Evolutionary conservation across 2,797 vertebrate species (phyloP).

Genomic region (Paguma larvata): DNA sequence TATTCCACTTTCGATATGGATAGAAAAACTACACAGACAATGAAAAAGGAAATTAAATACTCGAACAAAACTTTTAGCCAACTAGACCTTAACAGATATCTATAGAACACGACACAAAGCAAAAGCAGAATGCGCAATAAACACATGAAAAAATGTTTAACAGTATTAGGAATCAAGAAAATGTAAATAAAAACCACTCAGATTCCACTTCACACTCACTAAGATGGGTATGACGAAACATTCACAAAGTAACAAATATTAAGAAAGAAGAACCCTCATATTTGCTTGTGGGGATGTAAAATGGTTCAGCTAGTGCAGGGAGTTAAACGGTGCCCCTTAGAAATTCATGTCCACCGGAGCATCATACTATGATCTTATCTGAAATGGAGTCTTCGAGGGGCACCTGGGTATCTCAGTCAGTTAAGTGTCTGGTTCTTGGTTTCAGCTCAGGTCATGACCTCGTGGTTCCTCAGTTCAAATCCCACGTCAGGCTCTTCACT

Average conservation of each 20-base stretch:
- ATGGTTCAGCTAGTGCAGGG: not conserved
- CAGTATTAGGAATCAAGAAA: not conserved
- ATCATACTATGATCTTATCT: not conserved
- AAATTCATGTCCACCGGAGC: not conserved
- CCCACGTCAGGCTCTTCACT: too few relatives aligned
- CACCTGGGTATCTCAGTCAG: too few relatives aligned
- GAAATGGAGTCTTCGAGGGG: not conserved
- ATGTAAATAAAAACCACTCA: not conserved
- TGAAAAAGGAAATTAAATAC: not conserved
- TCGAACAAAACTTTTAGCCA: not conserved
- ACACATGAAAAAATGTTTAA: not conserved
- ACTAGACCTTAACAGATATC: not conserved
- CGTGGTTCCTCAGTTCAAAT: too few relatives aligned
- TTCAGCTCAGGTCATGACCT: too few relatives aligned
- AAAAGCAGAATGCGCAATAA: not conserved
- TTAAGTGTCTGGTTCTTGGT: too few relatives aligned
- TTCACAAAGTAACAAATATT: not conserved
- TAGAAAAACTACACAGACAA: not conserved
- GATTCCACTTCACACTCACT: not conserved
- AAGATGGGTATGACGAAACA: not conserved
- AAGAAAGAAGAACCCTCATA: not conserved
- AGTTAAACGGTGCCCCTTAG: not conserved
- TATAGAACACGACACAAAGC: not conserved
- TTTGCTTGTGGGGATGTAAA: not conserved
- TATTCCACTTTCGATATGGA: not conserved